Percentiles rank a stretch among this genome's conserved stretches.
Evolutionary conservation across 1,140 invertebrate species (phyloP).

Genomic region (Bombus pascuorum): DNA sequence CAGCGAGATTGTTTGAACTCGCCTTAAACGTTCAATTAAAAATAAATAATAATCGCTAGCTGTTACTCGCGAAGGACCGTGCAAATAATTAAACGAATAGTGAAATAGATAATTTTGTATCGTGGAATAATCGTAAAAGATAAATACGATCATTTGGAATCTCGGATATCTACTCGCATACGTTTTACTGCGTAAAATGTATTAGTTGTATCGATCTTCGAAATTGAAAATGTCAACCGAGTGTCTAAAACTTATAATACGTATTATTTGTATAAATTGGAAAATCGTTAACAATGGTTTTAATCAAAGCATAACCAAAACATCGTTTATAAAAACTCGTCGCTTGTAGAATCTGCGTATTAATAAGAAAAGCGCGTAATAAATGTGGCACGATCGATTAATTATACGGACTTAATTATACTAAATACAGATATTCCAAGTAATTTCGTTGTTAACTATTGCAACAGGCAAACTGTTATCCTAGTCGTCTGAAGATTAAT

Average conservation of each 20-base stretch:
- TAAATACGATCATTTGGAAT: too few species aligned
- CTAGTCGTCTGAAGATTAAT: constrained; percentile 48
- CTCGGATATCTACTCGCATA: fast-evolving
- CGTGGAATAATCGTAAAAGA: too few species aligned
- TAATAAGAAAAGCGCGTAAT: not conserved
- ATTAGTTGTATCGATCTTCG: too few species aligned
- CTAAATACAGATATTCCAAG: constrained; percentile 2
- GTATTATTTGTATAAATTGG: not conserved
- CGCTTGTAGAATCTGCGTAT: not conserved
- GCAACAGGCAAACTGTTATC: constrained; percentile 13
- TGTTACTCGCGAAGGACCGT: too few species aligned
- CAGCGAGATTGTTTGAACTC: not conserved
- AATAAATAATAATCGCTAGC: not conserved
- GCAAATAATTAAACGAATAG: too few species aligned
- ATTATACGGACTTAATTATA: constrained; percentile 14
- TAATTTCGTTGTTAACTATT: constrained; percentile 37
- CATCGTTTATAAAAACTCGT: too few species aligned
- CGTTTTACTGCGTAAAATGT: too few species aligned
- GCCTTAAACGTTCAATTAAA: too few species aligned
- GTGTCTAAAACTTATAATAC: too few species aligned
- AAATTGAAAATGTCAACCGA: too few species aligned
- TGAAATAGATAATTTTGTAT: too few species aligned
- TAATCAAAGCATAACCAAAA: too few species aligned
- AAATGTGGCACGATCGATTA: not conserved
- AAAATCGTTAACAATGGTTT: not conserved